Evolutionary conservation across 2,888 invertebrate genomes (phyloP).

Genomic region (Agrochola lychnidis): DNA sequence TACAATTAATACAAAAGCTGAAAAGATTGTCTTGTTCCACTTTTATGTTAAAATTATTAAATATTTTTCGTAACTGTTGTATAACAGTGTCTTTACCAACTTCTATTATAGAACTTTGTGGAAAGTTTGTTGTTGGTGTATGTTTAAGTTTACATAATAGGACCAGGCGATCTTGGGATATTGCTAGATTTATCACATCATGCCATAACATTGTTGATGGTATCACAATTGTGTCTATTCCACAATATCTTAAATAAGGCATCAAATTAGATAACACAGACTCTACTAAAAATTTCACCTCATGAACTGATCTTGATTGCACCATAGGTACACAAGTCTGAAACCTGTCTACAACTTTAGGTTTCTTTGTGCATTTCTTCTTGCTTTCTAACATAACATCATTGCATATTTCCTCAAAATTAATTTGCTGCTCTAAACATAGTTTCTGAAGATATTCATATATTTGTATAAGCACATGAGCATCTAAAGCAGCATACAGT

Average conservation of each 20-base stretch:
- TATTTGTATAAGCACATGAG: conserved; percentile 95
- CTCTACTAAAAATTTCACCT: conserved; percentile 82
- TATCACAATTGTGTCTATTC: conserved; percentile 92
- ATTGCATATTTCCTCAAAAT: conserved; percentile 92
- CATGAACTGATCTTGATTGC: conserved; percentile 71
- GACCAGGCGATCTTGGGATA: conserved; percentile 81
- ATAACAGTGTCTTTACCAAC: conserved; percentile 89
- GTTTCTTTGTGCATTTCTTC: conserved; percentile 85
- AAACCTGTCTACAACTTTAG: conserved; percentile 76
- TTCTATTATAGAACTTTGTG: conserved; percentile 88
- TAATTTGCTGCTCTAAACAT: conserved; percentile 87
- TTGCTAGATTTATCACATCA: conserved; percentile 83
- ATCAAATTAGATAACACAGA: conserved; percentile 77
- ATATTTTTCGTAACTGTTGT: conserved; percentile 92
- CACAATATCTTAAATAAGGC: conserved; percentile 84
- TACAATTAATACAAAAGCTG: conserved; percentile 93
- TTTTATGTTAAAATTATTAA: conserved; percentile 92
- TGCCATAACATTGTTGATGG: conserved; percentile 89
- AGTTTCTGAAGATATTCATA: conserved; percentile 92
- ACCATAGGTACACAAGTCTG: conserved; percentile 66
- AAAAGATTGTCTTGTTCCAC: conserved; percentile 92
- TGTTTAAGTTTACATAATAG: conserved; percentile 83
- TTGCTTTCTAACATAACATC: conserved; percentile 90
- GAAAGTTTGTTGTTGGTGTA: conserved; percentile 90
- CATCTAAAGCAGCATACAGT: conserved; percentile 96